phyloP scores from a whole-genome alignment of 2,113 vertebrate species.

The Cygnus atratus region DNA sequence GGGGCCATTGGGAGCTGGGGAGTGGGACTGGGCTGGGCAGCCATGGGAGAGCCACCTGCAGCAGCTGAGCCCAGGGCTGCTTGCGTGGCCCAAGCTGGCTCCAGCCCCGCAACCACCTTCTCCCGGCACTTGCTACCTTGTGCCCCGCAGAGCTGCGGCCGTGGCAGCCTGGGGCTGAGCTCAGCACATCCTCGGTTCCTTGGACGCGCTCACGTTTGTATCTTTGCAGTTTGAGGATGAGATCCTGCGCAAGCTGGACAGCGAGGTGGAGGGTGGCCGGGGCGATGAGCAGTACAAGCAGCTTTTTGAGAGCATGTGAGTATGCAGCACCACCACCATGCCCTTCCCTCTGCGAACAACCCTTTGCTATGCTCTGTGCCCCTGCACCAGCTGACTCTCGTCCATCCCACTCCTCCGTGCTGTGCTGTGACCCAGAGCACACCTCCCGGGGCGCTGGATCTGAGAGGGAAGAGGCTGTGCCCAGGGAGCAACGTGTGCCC shows the following conservation, averaged over 20 bases:
- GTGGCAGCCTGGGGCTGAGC: background rate
- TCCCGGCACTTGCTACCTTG: fast-evolving
- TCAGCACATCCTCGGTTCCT: background rate
- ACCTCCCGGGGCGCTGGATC: fast-evolving
- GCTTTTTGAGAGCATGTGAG: conserved; percentile 67
- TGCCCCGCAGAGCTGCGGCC: fast-evolving
- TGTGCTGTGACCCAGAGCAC: background rate
- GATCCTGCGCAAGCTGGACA: conserved; percentile 65
- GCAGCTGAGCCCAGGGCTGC: background rate
- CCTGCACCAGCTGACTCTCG: fast-evolving
- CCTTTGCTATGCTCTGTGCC: background rate
- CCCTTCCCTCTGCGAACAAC: fast-evolving
- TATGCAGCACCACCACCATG: background rate
- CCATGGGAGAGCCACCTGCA: background rate
- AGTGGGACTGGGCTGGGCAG: background rate
- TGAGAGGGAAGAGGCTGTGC: too few species aligned
- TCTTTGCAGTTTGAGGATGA: conserved; percentile 64
- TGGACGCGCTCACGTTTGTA: fast-evolving
- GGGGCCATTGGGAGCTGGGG: background rate
- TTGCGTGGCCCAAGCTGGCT: background rate
- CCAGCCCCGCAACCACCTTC: background rate
- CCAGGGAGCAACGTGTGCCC: fast-evolving
- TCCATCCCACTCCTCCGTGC: background rate
- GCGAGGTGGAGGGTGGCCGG: conserved; percentile 64
- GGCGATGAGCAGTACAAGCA: conserved; percentile 69